These are phyloP conservation scores for Meriones unguiculatus DNA, from an alignment of 2,113 vertebrate species.

Conservation along the genomic window DNA sequence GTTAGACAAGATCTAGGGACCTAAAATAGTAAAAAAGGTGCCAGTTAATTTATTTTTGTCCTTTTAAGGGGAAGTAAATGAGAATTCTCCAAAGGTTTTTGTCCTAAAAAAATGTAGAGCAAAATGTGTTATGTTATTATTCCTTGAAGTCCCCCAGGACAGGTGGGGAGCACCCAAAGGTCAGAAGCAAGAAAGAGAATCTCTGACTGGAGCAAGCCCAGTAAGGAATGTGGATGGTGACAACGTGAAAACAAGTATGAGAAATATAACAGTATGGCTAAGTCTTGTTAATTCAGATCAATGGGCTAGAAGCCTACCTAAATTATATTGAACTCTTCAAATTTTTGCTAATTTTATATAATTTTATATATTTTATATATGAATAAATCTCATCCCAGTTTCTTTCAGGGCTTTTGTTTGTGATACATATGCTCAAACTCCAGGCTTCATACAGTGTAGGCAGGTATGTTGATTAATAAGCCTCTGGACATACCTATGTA, in stretches of 20 bases:
- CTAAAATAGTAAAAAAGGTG: neutral
- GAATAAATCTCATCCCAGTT: no score
- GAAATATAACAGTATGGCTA: neutral
- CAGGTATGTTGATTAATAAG: neutral
- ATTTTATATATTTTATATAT: no score
- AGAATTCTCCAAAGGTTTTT: neutral
- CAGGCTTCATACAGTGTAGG: no score
- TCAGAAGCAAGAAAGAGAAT: neutral
- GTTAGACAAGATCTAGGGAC: neutral
- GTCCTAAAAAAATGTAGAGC: neutral
- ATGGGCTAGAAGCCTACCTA: neutral
- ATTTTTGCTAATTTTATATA: neutral
- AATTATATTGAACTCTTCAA: neutral
- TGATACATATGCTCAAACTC: neutral
- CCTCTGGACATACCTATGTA: neutral
- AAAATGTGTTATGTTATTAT: neutral
- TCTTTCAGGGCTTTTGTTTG: neutral
- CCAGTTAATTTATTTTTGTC: neutral
- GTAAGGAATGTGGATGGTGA: neutral
- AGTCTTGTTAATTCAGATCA: neutral
- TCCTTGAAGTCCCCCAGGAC: neutral
- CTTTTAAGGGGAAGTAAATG: neutral
- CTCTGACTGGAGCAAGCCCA: neutral
- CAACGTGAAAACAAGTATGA: neutral
- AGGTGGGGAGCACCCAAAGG: neutral